These are phyloP conservation scores for Theropithecus gelada DNA, from an alignment of 2,113 vertebrate species.

Conservation along the genomic window DNA sequence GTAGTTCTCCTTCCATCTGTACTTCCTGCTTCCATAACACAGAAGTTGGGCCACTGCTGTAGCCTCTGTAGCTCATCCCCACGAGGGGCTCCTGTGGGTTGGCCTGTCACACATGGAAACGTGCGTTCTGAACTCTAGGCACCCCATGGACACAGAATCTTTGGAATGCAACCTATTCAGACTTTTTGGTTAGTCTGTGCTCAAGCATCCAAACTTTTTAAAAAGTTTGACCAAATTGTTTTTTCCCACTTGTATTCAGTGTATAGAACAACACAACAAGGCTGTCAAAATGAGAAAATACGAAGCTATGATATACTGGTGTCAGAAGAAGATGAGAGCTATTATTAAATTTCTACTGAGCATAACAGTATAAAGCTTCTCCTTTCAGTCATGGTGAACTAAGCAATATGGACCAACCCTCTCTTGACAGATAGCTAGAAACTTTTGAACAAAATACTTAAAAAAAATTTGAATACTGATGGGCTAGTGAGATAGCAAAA, in stretches of 20 bases:
- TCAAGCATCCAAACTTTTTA: neutral
- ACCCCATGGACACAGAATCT: neutral
- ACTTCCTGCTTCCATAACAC: no score
- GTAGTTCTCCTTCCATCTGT: no score
- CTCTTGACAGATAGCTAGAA: neutral
- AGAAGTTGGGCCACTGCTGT: neutral
- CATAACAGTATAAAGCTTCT: neutral
- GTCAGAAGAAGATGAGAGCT: neutral
- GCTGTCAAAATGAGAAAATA: neutral
- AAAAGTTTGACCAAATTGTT: neutral
- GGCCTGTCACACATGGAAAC: neutral
- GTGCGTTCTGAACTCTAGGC: neutral
- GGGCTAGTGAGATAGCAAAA: neutral
- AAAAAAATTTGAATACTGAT: neutral
- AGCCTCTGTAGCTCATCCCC: neutral
- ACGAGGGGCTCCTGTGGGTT: accelerated
- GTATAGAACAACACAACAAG: neutral
- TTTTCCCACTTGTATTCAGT: neutral
- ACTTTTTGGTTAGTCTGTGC: neutral
- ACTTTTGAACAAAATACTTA: neutral
- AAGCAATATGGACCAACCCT: neutral
- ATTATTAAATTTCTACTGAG: neutral
- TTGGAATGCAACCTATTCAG: neutral
- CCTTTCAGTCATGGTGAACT: neutral
- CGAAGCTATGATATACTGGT: neutral